A percentile compares a stretch with the other conserved stretches of the same genome.
phyloP scores from a whole-genome alignment of 2,797 vertebrate species.

The Cottoperca gobio region DNA sequence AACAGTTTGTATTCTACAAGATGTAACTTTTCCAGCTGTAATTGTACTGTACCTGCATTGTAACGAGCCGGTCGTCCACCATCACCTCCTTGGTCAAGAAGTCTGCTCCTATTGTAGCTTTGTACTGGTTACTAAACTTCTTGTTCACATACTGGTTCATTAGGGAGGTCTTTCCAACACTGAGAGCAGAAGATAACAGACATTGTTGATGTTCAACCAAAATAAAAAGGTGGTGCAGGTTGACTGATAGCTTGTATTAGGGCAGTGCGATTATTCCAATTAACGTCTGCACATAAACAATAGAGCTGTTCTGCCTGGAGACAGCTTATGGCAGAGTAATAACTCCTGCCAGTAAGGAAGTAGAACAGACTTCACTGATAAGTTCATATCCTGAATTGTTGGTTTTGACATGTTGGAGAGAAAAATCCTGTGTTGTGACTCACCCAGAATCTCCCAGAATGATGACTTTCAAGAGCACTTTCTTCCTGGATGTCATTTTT shows the following conservation, averaged over 20 bases:
- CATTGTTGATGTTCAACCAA: background rate
- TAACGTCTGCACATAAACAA: background rate
- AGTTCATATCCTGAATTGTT: background rate
- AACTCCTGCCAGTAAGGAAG: slow-evolving; percentile 30
- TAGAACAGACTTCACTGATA: background rate
- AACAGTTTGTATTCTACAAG: background rate
- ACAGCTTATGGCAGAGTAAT: slow-evolving; percentile 35
- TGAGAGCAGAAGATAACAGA: slow-evolving; percentile 57
- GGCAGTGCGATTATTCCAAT: too few relatives aligned
- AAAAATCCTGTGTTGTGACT: slow-evolving; percentile 68
- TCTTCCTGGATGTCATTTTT: slow-evolving; percentile 97
- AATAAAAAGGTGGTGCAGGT: background rate
- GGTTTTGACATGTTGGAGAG: slow-evolving; percentile 11
- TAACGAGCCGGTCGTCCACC: slow-evolving; percentile 95
- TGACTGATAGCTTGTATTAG: background rate
- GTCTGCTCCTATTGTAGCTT: slow-evolving; percentile 95
- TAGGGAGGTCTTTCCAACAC: slow-evolving; percentile 93
- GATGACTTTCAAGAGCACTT: slow-evolving; percentile 96
- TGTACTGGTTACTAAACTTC: slow-evolving; percentile 97
- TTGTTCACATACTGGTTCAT: slow-evolving; percentile 98
- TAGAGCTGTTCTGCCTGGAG: slow-evolving; percentile 30
- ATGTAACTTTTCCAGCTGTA: background rate
- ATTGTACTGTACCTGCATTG: slow-evolving; percentile 89
- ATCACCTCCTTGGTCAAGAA: slow-evolving; percentile 96
- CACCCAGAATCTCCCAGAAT: slow-evolving; percentile 96